Conservation (phyloP, 1,140 invertebrate species). For the Pteromalus puparum region DNA sequence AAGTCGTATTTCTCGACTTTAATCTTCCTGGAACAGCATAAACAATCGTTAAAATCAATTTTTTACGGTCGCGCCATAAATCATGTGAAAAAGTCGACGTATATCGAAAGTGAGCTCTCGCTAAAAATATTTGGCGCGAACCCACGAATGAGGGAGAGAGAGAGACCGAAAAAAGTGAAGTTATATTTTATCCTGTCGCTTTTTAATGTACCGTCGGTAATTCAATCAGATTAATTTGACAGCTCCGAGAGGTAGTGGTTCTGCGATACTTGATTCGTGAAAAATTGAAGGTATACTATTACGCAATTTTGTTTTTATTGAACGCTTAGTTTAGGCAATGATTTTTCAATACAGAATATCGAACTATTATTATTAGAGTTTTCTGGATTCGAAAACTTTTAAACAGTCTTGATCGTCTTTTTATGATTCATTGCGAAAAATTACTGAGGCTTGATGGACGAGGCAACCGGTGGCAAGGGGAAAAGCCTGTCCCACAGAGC, state of each 20-base stretch:
- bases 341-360: too few relatives aligned
- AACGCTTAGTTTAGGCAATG: neutral
- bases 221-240: neutral
- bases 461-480: constrained; percentile 59
- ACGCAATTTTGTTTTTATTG: neutral
- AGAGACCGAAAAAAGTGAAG: neutral
- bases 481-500: constrained; percentile 77
- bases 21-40: neutral
- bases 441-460: neutral
- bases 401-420: neutral
- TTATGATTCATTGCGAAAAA: neutral
- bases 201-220: neutral
- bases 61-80: neutral
- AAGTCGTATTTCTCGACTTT: neutral
- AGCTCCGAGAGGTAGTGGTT: neutral
- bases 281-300: neutral
- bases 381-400: neutral
- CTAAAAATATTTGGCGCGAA: constrained; percentile 2
- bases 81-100: neutral
- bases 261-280: neutral
- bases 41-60: constrained; percentile 21
- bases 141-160: neutral
- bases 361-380: too few relatives aligned
- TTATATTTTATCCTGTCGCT: neutral
- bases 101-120: neutral